These are phyloP conservation scores for Bombyx mandarina DNA, from an alignment of 1,140 invertebrate species.

Conservation along the genomic window DNA sequence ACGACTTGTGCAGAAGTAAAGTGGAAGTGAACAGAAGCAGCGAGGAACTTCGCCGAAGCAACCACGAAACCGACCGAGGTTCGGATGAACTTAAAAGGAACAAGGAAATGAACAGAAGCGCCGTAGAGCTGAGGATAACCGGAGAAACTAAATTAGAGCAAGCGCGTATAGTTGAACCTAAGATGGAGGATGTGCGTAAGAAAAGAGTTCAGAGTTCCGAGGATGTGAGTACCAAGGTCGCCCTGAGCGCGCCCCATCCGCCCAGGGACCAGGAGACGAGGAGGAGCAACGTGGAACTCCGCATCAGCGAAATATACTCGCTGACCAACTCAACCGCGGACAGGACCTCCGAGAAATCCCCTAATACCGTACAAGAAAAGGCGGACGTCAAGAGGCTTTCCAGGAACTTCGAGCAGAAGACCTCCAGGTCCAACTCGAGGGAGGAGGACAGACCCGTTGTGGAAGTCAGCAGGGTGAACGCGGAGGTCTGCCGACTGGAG, in stretches of 20 bases:
- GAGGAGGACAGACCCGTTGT: conserved; percentile 10
- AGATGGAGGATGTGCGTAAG: too few species aligned
- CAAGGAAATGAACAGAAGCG: too few species aligned
- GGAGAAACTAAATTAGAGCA: too few species aligned
- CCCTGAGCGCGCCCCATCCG: too few species aligned
- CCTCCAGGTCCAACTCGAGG: conserved; percentile 4
- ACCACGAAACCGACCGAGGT: background rate
- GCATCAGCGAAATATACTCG: conserved; percentile 9
- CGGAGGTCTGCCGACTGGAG: conserved; percentile 38
- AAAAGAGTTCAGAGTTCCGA: too few species aligned
- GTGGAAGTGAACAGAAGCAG: conserved; percentile 12
- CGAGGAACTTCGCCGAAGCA: conserved; percentile 2
- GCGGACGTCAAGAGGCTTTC: background rate
- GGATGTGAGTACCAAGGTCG: too few species aligned
- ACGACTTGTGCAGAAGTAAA: conserved; percentile 8
- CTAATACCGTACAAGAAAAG: conserved; percentile 3
- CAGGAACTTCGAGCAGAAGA: conserved; percentile 1
- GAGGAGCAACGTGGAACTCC: conserved; percentile 1
- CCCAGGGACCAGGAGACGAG: too few species aligned
- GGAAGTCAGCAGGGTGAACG: conserved; percentile 23
- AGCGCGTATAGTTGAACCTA: too few species aligned
- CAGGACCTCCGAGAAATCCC: conserved; percentile 3
- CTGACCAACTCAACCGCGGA: conserved; percentile 14
- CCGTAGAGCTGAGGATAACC: too few species aligned
- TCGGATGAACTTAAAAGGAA: too few species aligned